phyloP scores from a whole-genome alignment of 2,797 vertebrate genomes.

The Chromis chromis region DNA sequence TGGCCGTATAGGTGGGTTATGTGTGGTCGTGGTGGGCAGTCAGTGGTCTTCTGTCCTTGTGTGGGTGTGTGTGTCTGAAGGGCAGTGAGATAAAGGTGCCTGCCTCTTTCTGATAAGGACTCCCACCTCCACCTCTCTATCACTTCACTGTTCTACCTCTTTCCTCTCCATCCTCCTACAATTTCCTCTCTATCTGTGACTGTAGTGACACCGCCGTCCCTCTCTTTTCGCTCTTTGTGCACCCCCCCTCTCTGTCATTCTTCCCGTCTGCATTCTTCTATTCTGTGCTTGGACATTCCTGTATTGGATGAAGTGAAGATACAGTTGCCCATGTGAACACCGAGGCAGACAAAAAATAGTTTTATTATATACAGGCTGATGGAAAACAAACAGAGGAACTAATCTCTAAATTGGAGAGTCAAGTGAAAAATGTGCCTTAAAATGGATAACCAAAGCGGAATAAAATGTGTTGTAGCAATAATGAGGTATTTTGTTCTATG shows the following conservation, averaged over 20 bases:
- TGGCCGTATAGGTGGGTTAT: neutral
- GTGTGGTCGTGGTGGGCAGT: conserved; percentile 41
- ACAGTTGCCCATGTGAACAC: conserved; percentile 6
- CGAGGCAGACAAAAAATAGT: neutral
- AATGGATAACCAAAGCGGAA: too few relatives aligned
- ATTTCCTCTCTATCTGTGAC: conserved; percentile 43
- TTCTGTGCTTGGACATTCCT: conserved; percentile 5
- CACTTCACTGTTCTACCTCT: conserved; percentile 60
- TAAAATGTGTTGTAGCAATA: too few relatives aligned
- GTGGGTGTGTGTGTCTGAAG: conserved; percentile 70
- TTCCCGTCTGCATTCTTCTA: conserved; percentile 16
- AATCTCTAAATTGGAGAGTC: too few relatives aligned
- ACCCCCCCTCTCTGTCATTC: neutral
- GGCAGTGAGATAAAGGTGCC: conserved; percentile 79
- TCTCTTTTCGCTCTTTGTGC: conserved; percentile 25
- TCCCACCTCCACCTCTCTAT: conserved; percentile 77
- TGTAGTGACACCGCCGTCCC: conserved; percentile 24
- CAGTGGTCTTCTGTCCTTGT: conserved; percentile 43
- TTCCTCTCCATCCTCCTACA: conserved; percentile 62
- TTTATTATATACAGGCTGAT: neutral
- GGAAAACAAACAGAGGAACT: too few relatives aligned
- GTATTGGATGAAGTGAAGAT: conserved; percentile 22
- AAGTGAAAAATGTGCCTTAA: too few relatives aligned
- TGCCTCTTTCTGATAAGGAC: conserved; percentile 84
- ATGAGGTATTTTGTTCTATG: too few relatives aligned